phyloP scores from a whole-genome alignment of 2,888 invertebrate species.

The Drosophila hamatofila region DNA sequence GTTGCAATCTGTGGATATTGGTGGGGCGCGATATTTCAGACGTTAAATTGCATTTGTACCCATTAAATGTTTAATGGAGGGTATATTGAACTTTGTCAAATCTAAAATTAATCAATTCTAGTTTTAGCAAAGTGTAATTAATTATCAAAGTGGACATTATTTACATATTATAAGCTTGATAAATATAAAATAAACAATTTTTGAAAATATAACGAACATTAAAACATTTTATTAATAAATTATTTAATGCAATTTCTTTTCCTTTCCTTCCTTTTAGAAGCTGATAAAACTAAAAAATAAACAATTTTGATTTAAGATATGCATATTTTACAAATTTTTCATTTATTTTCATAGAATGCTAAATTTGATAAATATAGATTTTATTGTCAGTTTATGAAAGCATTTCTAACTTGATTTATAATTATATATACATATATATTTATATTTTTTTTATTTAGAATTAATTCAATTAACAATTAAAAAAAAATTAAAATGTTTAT shows the following conservation, averaged over 20 bases:
- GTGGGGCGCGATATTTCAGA: conserved; percentile 74
- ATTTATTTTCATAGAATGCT: background rate
- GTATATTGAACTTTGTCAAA: background rate
- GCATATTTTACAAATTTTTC: background rate
- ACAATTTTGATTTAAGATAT: background rate
- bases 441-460: too few species aligned
- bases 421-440: too few species aligned
- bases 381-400: too few species aligned
- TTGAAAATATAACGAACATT: background rate
- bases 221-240: background rate
- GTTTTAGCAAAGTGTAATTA: too few species aligned
- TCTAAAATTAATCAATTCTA: background rate
- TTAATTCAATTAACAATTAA: too few species aligned
- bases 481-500: too few species aligned
- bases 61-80: background rate
- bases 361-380: background rate
- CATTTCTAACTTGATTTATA: too few species aligned
- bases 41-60: conserved; percentile 54
- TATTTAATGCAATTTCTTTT: too few species aligned
- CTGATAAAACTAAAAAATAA: background rate
- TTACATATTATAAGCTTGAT: too few species aligned
- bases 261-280: too few species aligned
- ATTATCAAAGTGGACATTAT: too few species aligned
- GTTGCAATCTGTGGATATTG: conserved; percentile 47
- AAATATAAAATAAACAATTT: too few species aligned